Evolutionary conservation across 2,888 invertebrate genomes (phyloP).

Genomic region (Hanleya hanleyi): DNA sequence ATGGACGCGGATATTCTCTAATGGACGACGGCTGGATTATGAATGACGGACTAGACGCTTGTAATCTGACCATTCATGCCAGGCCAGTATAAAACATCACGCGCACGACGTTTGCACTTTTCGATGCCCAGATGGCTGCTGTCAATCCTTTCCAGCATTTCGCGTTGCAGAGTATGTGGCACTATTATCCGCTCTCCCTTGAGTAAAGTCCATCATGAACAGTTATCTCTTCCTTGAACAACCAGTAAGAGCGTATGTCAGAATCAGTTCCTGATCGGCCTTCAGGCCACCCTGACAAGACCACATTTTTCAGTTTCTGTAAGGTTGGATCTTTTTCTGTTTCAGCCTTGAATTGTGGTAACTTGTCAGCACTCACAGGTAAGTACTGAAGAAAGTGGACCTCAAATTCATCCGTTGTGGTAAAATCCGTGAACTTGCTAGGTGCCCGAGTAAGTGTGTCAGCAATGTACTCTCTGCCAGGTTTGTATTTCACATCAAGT

Average conservation of each 20-base stretch:
- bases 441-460: too few relatives aligned
- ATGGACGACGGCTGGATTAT: too few relatives aligned
- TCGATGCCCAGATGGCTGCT: conserved; percentile 10
- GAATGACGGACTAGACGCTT: too few relatives aligned
- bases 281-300: conserved; percentile 18
- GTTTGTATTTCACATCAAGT: conserved; percentile 10
- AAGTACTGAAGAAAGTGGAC: conserved; percentile 21
- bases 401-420: too few relatives aligned
- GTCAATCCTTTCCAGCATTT: neutral
- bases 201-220: conserved; percentile 15
- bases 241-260: conserved; percentile 3
- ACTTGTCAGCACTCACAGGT: neutral
- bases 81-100: conserved; percentile 22
- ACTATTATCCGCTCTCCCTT: conserved; percentile 16
- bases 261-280: neutral
- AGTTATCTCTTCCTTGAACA: neutral
- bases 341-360: neutral
- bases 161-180: neutral
- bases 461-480: neutral
- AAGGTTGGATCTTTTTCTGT: conserved; percentile 9
- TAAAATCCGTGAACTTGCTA: too few relatives aligned
- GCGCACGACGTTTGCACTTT: conserved; percentile 8
- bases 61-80: conserved; percentile 17
- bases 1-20: too few relatives aligned
- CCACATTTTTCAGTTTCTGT: conserved; percentile 5